Percentiles rank a stretch among this genome's conserved stretches.
Evolutionary conservation across 1,140 invertebrate genomes (phyloP).

Genomic region (Sinonovacula constricta): DNA sequence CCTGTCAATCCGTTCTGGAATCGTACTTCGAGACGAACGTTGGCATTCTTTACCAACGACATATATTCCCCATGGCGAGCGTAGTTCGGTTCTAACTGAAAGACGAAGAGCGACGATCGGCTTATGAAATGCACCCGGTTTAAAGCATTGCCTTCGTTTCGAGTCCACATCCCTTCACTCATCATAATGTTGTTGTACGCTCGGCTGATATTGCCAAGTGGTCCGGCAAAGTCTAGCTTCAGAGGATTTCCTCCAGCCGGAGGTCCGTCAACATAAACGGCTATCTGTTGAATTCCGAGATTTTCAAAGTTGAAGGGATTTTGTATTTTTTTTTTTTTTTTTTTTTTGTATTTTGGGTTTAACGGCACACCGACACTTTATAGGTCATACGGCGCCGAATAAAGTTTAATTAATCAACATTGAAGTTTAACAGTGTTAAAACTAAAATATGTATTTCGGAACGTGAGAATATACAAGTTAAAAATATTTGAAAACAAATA

Average conservation of each 20-base stretch:
- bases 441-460: too few relatives aligned
- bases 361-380: too few relatives aligned
- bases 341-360: too few relatives aligned
- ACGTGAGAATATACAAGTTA: too few relatives aligned
- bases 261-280: constrained; percentile 26
- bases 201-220: constrained; percentile 3
- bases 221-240: constrained; percentile 32
- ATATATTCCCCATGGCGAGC: constrained; percentile 16
- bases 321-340: too few relatives aligned
- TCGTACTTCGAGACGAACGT: constrained; percentile 21
- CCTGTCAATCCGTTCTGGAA: neutral
- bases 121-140: constrained; percentile 10
- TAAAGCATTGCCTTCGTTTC: constrained; percentile 23
- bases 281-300: constrained; percentile 33
- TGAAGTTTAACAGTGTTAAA: too few relatives aligned
- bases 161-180: constrained; percentile 25
- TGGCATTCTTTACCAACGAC: constrained; percentile 10
- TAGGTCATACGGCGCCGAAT: too few relatives aligned
- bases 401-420: too few relatives aligned
- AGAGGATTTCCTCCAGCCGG: constrained; percentile 37
- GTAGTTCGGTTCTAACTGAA: constrained; percentile 48
- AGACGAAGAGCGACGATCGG: constrained; percentile 38
- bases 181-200: constrained; percentile 21
- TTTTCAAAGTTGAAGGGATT: constrained; percentile 45
- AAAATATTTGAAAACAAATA: too few relatives aligned